Conservation (phyloP, 2,113 vertebrate species). For the Calypte anna region DNA sequence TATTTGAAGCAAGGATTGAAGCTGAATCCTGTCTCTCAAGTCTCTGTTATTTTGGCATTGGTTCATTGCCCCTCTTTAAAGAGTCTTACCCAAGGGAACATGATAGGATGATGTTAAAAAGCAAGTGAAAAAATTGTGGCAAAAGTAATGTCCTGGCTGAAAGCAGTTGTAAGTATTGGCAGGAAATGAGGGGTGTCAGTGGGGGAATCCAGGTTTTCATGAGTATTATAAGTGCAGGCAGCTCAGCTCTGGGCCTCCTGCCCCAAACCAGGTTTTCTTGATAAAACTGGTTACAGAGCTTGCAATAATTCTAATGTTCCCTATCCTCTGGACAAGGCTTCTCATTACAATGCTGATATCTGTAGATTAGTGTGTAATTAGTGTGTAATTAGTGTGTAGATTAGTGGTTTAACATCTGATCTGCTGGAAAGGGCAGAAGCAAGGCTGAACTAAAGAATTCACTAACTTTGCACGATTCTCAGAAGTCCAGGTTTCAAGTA, state of each 20-base stretch:
- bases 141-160: neutral
- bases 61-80: neutral
- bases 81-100: neutral
- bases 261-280: neutral
- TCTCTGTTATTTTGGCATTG: neutral
- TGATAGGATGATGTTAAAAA: neutral
- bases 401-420: neutral
- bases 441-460: neutral
- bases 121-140: neutral
- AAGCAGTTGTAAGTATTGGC: neutral
- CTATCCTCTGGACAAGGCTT: neutral
- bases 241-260: neutral
- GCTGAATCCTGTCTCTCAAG: neutral
- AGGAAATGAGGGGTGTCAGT: neutral
- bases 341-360: too few species aligned
- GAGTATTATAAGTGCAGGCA: neutral
- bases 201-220: neutral
- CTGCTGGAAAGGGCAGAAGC: neutral
- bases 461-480: neutral
- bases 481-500: neutral
- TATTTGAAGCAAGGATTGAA: neutral
- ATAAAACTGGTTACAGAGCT: neutral
- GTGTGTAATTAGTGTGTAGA: neutral
- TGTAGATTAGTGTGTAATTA: too few species aligned
- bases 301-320: neutral